Conservation (phyloP, 2,113 vertebrate genomes). For the Trematomus loennbergii region DNA sequence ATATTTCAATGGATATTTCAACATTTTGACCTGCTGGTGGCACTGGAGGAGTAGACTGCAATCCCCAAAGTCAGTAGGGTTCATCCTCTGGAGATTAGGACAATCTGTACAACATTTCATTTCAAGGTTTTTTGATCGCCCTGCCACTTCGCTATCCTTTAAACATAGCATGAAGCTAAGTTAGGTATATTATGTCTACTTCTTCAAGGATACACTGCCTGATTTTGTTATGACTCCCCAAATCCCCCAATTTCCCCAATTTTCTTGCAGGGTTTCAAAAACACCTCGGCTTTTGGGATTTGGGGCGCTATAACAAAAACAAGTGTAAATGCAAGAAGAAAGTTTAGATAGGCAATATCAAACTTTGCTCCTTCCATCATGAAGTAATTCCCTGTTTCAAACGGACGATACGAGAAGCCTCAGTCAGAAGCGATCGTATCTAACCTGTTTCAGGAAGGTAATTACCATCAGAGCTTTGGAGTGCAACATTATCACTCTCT, state of each 20-base stretch:
- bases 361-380: neutral
- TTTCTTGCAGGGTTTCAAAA: neutral
- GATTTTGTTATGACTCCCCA: neutral
- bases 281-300: neutral
- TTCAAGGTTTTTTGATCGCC: too few species aligned
- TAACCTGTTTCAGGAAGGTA: conserved; percentile 27
- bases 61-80: too few species aligned
- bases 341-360: neutral
- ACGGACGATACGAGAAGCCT: neutral
- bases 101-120: too few species aligned
- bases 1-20: too few species aligned
- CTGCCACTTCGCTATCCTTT: neutral
- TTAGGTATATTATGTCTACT: neutral
- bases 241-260: neutral
- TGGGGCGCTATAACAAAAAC: neutral
- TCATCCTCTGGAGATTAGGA: too few species aligned
- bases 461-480: conserved; percentile 52
- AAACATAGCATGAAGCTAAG: too few species aligned
- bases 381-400: neutral
- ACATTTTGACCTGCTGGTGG: too few species aligned
- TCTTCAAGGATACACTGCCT: neutral
- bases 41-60: too few species aligned
- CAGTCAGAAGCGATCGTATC: conserved; percentile 22
- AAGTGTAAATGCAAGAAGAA: neutral
- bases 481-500: conserved; percentile 54